These are phyloP conservation scores for Leptinotarsa juncta DNA, from an alignment of 2,888 invertebrate genomes.

Conservation along the genomic window DNA sequence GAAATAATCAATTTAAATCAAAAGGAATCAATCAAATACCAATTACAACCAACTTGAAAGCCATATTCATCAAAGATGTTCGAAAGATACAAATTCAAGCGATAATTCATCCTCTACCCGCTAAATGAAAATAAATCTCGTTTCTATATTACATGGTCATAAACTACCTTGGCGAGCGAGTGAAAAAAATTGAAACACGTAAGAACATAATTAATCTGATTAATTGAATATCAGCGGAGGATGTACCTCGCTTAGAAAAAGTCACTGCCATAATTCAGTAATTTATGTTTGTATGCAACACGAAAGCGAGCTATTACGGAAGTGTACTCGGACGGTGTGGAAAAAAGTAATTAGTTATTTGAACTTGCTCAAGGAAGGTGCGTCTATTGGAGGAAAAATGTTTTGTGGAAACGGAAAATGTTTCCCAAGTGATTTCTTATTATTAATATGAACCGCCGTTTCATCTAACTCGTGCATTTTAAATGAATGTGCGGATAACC, in stretches of 20 bases:
- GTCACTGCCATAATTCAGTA: background rate
- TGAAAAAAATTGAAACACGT: conserved; percentile 18
- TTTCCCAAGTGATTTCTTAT: background rate
- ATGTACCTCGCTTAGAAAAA: conserved; percentile 21
- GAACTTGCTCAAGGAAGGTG: conserved; percentile 7
- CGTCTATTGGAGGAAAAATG: conserved; percentile 3
- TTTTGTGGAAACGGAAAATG: background rate
- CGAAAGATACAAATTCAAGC: conserved; percentile 18
- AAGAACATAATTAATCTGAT: conserved; percentile 27
- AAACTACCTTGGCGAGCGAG: conserved; percentile 1
- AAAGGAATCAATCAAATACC: conserved; percentile 12
- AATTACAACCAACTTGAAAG: conserved; percentile 11
- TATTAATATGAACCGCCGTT: no score
- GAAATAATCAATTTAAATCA: background rate
- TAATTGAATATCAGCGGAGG: conserved; percentile 27
- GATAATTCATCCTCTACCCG: conserved; percentile 3
- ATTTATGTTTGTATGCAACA: conserved; percentile 16
- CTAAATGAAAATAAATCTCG: conserved; percentile 20
- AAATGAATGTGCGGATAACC: no score
- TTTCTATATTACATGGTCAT: conserved; percentile 4
- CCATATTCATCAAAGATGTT: conserved; percentile 18
- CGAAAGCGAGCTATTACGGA: conserved; percentile 5
- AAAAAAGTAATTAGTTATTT: conserved; percentile 20
- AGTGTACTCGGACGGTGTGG: conserved; percentile 2
- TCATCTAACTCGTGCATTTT: no score